A percentile compares a stretch with the other conserved stretches of the same genome.
These are phyloP conservation scores for Oplegnathus fasciatus DNA, from an alignment of 2,113 vertebrate genomes.

Conservation along the genomic window DNA sequence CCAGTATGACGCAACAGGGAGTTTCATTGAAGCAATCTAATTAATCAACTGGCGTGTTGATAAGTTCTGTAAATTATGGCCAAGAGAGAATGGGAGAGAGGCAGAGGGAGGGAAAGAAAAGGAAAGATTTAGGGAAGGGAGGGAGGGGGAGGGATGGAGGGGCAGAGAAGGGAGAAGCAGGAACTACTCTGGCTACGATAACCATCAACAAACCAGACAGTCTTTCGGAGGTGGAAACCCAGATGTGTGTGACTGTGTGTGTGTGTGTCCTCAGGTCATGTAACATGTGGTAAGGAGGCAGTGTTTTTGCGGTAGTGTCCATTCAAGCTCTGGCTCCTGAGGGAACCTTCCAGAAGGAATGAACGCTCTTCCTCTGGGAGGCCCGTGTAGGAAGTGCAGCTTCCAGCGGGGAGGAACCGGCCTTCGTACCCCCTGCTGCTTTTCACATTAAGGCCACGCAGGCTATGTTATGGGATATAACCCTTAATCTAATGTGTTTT, in stretches of 20 bases:
- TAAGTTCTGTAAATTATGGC: slow-evolving; percentile 58
- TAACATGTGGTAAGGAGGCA: slow-evolving; percentile 71
- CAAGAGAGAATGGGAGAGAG: slow-evolving; percentile 6
- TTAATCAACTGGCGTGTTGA: slow-evolving; percentile 53
- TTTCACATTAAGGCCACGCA: slow-evolving; percentile 71
- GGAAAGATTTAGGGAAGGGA: slow-evolving; percentile 33
- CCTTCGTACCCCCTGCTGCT: slow-evolving; percentile 72
- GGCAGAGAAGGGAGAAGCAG: slow-evolving; percentile 42
- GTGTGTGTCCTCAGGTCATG: slow-evolving; percentile 58
- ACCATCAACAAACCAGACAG: slow-evolving; percentile 73
- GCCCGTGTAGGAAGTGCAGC: slow-evolving; percentile 72
- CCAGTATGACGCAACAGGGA: slow-evolving; percentile 36
- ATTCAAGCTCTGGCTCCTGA: slow-evolving; percentile 60
- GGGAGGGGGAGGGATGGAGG: not conserved
- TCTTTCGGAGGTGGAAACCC: slow-evolving; percentile 70
- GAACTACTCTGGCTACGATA: slow-evolving; percentile 66
- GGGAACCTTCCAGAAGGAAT: slow-evolving; percentile 75
- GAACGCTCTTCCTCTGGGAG: slow-evolving; percentile 79
- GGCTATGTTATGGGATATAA: slow-evolving; percentile 46
- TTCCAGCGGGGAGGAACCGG: slow-evolving; percentile 65
- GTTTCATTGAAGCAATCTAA: slow-evolving; percentile 45
- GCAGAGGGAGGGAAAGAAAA: slow-evolving; percentile 14
- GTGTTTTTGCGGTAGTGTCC: slow-evolving; percentile 66
- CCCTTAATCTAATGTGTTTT: slow-evolving; percentile 55
- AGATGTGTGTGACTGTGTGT: slow-evolving; percentile 61